These are phyloP conservation scores for Drosophila colorata DNA, from an alignment of 2,888 invertebrate genomes.

Conservation along the genomic window DNA sequence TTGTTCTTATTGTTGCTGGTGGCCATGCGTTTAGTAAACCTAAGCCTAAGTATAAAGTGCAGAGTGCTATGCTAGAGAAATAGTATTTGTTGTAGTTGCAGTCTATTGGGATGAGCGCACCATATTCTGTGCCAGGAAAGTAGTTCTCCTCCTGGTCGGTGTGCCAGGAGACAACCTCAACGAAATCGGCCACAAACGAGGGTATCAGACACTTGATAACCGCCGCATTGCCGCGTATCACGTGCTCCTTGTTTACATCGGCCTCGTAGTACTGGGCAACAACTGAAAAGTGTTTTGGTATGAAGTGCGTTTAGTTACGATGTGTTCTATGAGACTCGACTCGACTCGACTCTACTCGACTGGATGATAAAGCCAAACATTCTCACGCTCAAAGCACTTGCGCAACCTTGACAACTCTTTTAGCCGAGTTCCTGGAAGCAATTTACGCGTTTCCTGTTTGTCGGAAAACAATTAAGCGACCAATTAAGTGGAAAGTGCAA, in stretches of 20 bases:
- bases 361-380: constrained; percentile 24
- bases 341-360: constrained; percentile 2
- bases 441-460: constrained; percentile 45
- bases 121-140: constrained; percentile 85
- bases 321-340: not conserved
- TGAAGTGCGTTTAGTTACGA: constrained; percentile 19
- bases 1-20: constrained; percentile 16
- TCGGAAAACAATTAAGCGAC: constrained; percentile 61
- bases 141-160: constrained; percentile 88
- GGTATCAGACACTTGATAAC: constrained; percentile 96
- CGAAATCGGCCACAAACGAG: constrained; percentile 96
- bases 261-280: constrained; percentile 96
- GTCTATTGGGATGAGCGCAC: constrained; percentile 70
- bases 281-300: constrained; percentile 86
- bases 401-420: constrained; percentile 35
- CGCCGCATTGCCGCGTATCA: constrained; percentile 94
- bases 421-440: constrained; percentile 59
- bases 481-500: constrained; percentile 59
- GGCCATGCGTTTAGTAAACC: constrained; percentile 71
- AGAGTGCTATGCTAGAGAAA: constrained; percentile 17
- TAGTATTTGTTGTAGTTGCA: constrained; percentile 6
- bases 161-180: constrained; percentile 94
- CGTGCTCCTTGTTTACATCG: constrained; percentile 96
- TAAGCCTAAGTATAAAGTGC: constrained; percentile 44
- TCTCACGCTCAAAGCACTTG: constrained; percentile 59